A percentile compares a stretch with the other conserved stretches of the same genome.
Evolutionary conservation across 1,140 invertebrate species (phyloP).

Genomic region (Thaumetopoea pityocampa): DNA sequence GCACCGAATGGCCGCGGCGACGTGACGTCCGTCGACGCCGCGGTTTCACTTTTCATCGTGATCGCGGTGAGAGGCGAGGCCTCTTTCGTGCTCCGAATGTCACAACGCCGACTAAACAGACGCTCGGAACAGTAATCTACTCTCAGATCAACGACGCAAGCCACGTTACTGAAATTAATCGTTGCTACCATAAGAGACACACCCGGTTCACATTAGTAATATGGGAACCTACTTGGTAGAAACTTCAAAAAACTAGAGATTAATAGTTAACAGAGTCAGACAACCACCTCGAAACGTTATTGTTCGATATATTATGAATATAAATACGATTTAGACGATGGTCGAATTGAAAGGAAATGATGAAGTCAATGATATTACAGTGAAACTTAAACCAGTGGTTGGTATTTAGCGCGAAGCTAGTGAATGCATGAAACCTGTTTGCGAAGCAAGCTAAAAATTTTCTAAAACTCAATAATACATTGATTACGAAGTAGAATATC

Average conservation of each 20-base stretch:
- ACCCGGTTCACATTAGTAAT: too few species aligned
- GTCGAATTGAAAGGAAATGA: constrained; percentile 1
- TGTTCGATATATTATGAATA: too few species aligned
- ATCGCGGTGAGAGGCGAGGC: constrained; percentile 68
- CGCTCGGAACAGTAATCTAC: constrained; percentile 29
- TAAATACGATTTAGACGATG: not conserved
- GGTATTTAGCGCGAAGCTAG: constrained; percentile 31
- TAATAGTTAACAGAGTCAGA: too few species aligned
- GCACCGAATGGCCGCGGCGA: constrained; percentile 50
- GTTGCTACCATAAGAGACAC: not conserved
- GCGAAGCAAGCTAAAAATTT: constrained; percentile 17
- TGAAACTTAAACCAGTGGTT: constrained; percentile 31
- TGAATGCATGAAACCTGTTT: constrained; percentile 37
- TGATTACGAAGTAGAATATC: too few species aligned
- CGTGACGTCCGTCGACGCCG: constrained; percentile 53
- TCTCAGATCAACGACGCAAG: constrained; percentile 11
- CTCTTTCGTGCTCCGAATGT: constrained; percentile 61
- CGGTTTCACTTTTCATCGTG: constrained; percentile 73
- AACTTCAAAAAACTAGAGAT: not conserved
- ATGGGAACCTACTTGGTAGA: too few species aligned
- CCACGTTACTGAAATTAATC: not conserved
- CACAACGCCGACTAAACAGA: constrained; percentile 57
- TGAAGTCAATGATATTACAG: constrained; percentile 8
- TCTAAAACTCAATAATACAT: too few species aligned
- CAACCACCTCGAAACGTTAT: too few species aligned